Evolutionary conservation across 1,140 invertebrate genomes (phyloP), one percentile per base, ranked within the genome.

Genomic region (Leptonema lineaticorne): DNA sequence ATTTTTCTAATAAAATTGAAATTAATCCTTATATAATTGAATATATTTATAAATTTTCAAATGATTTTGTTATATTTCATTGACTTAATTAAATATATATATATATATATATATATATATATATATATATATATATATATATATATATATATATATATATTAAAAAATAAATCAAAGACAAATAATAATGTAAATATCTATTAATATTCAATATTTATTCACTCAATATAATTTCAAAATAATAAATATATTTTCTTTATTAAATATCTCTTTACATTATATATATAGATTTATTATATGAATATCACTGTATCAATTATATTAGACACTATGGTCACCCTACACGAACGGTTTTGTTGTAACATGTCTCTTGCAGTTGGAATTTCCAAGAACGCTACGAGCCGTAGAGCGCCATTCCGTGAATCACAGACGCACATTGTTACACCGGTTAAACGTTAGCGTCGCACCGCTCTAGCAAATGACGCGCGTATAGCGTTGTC

Each of bases 301-400:
- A 33, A 11, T 6, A 5, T 6, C 5, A 33, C 30, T 6, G 30
- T 33, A 11, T 33, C 30, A 5, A 33, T 6, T 41, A 41, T 4
- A 4, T 3, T 22, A 2, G 28, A 29, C 4, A 59, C 7, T 8
- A 63, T 24, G 20, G 37, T 63, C 59, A 63, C 59, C 59, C 18
- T 24, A 62, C 3, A 1, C 9, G 7, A 33, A 22, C 27, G 29
- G 33, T n/a, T n/a, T n/a, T n/a, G n/a, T n/a, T 45, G 33, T 62
- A 11, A 37, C 24, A 28, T 64, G 62, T 30, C 50, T 26, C 28
- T 26, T 64, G 62, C 62, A 64, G 62, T 50, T 24, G 45, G 62
- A 64, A 64, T 64, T 64, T 64, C 62, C 62, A 22, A 64, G 62
- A 64, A 64, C 62, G n/a, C 53, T 53, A 14, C 6, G 18, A 24